These are phyloP conservation scores for Minunthozetes semirufus DNA, from an alignment of 2,888 invertebrate species.

Conservation along the genomic window DNA sequence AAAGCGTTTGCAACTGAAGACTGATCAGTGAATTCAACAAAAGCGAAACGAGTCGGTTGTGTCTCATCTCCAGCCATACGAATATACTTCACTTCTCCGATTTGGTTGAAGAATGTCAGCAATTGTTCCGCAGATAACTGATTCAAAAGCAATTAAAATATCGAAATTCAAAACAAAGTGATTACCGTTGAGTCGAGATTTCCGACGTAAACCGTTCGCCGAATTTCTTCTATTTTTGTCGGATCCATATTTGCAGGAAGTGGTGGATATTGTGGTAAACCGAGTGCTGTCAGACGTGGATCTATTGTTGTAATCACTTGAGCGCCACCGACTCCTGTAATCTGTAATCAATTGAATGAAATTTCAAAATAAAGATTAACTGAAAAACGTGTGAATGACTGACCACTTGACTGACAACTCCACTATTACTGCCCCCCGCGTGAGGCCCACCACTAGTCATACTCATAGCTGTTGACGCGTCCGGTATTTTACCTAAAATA, in stretches of 20 bases:
- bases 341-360: constrained; percentile 64
- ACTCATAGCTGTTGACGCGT: constrained; percentile 35
- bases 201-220: constrained; percentile 79
- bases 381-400: background rate
- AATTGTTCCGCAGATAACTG: constrained; percentile 63
- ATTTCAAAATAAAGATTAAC: constrained; percentile 45
- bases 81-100: constrained; percentile 90
- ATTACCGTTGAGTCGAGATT: constrained; percentile 66
- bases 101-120: constrained; percentile 75
- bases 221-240: constrained; percentile 86
- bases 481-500: constrained; percentile 37
- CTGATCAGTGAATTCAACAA: constrained; percentile 91
- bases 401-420: constrained; percentile 60
- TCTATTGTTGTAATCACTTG: constrained; percentile 83
- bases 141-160: constrained; percentile 30
- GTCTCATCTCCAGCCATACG: constrained; percentile 78
- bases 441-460: constrained; percentile 30
- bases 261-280: constrained; percentile 82
- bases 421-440: constrained; percentile 33
- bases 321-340: constrained; percentile 67
- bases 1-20: constrained; percentile 76
- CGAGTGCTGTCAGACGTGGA: constrained; percentile 71
- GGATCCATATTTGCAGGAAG: constrained; percentile 79
- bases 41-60: constrained; percentile 60
- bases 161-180: background rate